Evolutionary conservation across 2,888 invertebrate species (phyloP), one percentile per base, ranked within the genome.

Genomic region (Rhagophthalmus giganteus): DNA sequence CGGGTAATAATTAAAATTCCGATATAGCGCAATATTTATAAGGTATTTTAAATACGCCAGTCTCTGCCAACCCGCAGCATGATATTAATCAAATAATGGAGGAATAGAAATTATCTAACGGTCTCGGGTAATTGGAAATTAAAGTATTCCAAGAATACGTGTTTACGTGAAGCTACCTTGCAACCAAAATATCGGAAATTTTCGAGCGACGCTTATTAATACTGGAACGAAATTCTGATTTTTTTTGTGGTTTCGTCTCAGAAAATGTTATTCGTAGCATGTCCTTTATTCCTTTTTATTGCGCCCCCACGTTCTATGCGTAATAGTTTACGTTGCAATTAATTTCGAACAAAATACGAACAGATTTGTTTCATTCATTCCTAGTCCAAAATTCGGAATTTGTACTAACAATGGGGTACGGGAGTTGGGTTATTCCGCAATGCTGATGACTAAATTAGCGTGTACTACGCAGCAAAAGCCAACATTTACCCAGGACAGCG

Each of bases 401-500:
- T 30, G 9, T 20, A 12, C 16, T 28, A 39, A 12, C 28, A 4
- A 12, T 15, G 30, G 30, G 16, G 30, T 14, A 30, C 15, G 37
- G 8, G 5, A 4, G n/a, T n/a, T 14, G 13, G 10, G 16, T 8
- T 39, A 28, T 30, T 30, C 41, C 32, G 41, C 41, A 41, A 13
- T 41, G 41, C 41, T 41, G 32, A 41, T 41, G 32, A 32, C 32
- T 38, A 46, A 46, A 31, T 46, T 46, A 38, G 37, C 13, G 46
- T 45, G 24, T 28, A 28, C 30, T 46, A 35, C 34, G 34, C 12
- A 34, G 34, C 11, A 15, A 44, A 27, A 35, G 13, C 27, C 44
- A 44, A 44, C 44, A 34, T 44, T 44, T 44, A 44, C 44, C 27
- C 44, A 57, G 55, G 57, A 53, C 52, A 54, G 24, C 42, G 41